Evolutionary conservation across 1,140 invertebrate species (phyloP).

Genomic region (Cotesia glomerata): DNA sequence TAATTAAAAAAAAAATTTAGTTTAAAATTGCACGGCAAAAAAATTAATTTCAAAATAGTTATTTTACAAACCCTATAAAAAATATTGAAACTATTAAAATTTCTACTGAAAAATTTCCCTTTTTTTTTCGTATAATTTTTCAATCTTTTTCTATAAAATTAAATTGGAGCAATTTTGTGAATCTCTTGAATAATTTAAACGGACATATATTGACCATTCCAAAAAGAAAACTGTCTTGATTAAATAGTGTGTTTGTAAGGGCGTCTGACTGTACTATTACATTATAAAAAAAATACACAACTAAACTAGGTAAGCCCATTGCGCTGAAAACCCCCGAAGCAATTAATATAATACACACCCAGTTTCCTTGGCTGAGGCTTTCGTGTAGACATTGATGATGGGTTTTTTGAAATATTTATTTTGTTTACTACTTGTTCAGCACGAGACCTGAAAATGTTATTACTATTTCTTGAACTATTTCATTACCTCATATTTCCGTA

Average conservation of each 20-base stretch:
- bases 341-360: conserved; percentile 17
- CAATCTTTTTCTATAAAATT: too few species aligned
- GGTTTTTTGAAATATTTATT: too few species aligned
- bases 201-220: too few species aligned
- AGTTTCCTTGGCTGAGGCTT: conserved; percentile 33
- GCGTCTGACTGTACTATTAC: conserved; percentile 10
- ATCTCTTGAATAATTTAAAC: too few species aligned
- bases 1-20: too few species aligned
- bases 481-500: neutral
- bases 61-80: too few species aligned
- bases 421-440: conserved; percentile 41
- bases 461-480: neutral
- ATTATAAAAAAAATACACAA: neutral
- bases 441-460: conserved; percentile 36
- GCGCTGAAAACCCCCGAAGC: neutral
- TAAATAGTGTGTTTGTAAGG: conserved; percentile 11
- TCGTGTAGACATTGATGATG: conserved; percentile 37
- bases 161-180: too few species aligned
- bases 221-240: neutral
- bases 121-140: too few species aligned
- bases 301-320: neutral
- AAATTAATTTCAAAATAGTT: too few species aligned
- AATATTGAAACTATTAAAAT: too few species aligned
- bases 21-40: too few species aligned
- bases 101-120: too few species aligned